These are phyloP conservation scores for Neomicropteryx cornuta DNA, from an alignment of 1,140 invertebrate species.

Conservation along the genomic window DNA sequence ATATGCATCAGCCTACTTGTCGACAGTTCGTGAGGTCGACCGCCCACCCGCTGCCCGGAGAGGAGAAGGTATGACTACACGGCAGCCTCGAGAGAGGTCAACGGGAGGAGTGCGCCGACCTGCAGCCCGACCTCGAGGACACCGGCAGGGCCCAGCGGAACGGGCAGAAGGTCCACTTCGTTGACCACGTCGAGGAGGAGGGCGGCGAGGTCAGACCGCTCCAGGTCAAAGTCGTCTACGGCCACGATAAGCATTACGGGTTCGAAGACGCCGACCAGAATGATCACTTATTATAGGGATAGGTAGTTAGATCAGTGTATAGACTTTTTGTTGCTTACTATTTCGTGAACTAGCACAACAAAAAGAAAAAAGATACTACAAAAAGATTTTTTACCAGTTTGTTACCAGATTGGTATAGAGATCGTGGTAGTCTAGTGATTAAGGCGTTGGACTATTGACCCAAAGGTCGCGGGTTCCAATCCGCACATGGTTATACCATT, in stretches of 20 bases:
- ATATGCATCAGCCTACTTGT: not conserved
- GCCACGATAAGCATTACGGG: conserved; percentile 32
- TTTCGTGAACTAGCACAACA: no score
- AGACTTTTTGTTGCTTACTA: no score
- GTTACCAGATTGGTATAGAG: no score
- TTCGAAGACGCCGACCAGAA: no score
- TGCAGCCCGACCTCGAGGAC: conserved; percentile 12
- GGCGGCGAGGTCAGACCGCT: conserved; percentile 20
- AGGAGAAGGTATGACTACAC: conserved; percentile 49
- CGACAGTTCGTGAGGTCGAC: conserved; percentile 43
- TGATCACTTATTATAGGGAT: no score
- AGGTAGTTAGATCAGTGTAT: no score
- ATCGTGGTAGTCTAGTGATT: no score
- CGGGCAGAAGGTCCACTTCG: conserved; percentile 1
- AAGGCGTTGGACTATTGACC: no score
- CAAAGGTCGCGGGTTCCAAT: no score
- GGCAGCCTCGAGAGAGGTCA: conserved; percentile 20
- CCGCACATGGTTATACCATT: no score
- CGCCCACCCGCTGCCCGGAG: conserved; percentile 40
- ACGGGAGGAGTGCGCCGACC: conserved; percentile 9
- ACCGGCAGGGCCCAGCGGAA: not conserved
- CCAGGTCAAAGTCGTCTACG: conserved; percentile 27
- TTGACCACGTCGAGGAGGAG: conserved; percentile 10
- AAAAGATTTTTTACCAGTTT: no score
- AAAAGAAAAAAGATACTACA: no score